Base-by-base conservation (phyloP, 1,140 invertebrate genomes). In the Drosophila obscura region DNA sequence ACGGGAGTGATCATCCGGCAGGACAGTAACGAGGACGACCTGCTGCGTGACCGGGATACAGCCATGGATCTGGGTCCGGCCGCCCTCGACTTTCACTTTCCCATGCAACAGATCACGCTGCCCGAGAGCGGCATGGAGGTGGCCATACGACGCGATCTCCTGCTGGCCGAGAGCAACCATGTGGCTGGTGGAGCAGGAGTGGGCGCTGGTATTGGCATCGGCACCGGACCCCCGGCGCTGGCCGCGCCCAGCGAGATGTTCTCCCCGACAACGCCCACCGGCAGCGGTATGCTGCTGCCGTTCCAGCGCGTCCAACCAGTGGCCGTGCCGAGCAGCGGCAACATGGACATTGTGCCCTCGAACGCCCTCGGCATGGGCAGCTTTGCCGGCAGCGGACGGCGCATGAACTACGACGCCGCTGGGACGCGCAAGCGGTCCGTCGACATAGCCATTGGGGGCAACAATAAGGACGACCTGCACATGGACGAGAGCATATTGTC, bases 401-500 rank as follows among this genome's bases (percentile, higher is more conserved):
- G 79, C 1, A 64, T 72, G 50, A 72, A 45, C 49, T 74, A 74
- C 35, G 88, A 76, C 63, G 60, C 82, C 9, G 67, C 78, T 2
- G 77, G 90, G 7, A 74, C 76, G 2, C 75, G 90, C 4, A 91
- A 91, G 19, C 85, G 90, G 0, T 73, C 89, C 7, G 89, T 91
- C 6, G 90, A 91, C 56, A 88, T 91, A 51, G 84, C 79, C 56
- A 83, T 91, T 31, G 80, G 80, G 22, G 77, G 80, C 43, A 61
- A 53, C 49, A 90, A 92, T 26, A 93, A 94, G 49, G 93, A 94
- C 13, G 92, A 94, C 50, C 93, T 96, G 0, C 93, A 94, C 59
- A 93, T 97, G 15, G 96, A 97, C 77, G 98, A 99, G 92, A 98
- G 97, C 64, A 97, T 99, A 55, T 95, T 99, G 69, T 97, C 97